Evolutionary conservation across 2,888 invertebrate species (phyloP).

Genomic region (Tortricodes alternella): DNA sequence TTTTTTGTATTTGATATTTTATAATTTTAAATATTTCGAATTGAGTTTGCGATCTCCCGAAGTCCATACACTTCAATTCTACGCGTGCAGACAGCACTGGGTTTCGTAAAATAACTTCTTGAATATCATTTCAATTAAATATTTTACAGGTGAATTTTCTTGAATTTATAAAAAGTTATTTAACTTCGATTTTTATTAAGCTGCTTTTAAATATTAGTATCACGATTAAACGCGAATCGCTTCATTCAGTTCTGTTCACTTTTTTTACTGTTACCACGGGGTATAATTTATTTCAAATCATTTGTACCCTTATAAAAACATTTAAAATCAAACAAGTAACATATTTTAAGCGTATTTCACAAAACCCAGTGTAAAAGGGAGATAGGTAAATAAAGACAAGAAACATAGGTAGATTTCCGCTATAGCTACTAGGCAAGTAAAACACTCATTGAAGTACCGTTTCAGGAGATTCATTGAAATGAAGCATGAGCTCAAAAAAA

Average conservation of each 20-base stretch:
- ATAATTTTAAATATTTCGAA: neutral
- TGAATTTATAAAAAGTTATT: too few species aligned
- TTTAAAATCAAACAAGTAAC: neutral
- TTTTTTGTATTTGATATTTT: neutral
- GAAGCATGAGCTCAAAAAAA: conserved; percentile 28
- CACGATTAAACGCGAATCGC: too few species aligned
- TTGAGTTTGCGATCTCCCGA: conserved; percentile 59
- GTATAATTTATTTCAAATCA: neutral
- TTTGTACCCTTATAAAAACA: neutral
- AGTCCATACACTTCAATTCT: conserved; percentile 61
- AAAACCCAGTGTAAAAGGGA: conserved; percentile 68
- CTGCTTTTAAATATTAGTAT: too few species aligned
- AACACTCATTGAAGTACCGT: conserved; percentile 45
- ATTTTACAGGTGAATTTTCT: neutral
- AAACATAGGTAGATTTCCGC: conserved; percentile 69
- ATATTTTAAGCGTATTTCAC: conserved; percentile 42
- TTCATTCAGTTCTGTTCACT: too few species aligned
- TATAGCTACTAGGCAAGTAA: conserved; percentile 83
- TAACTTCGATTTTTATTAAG: too few species aligned
- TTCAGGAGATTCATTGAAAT: conserved; percentile 64
- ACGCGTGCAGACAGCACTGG: conserved; percentile 73
- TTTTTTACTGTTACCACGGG: too few species aligned
- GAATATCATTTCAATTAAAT: neutral
- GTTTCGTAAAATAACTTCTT: conserved; percentile 42
- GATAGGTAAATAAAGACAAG: conserved; percentile 64